Percentiles rank a stretch among this genome's conserved stretches.
These are phyloP conservation scores for Trachelipus rathkii DNA, from an alignment of 1,140 invertebrate genomes.

Conservation along the genomic window DNA sequence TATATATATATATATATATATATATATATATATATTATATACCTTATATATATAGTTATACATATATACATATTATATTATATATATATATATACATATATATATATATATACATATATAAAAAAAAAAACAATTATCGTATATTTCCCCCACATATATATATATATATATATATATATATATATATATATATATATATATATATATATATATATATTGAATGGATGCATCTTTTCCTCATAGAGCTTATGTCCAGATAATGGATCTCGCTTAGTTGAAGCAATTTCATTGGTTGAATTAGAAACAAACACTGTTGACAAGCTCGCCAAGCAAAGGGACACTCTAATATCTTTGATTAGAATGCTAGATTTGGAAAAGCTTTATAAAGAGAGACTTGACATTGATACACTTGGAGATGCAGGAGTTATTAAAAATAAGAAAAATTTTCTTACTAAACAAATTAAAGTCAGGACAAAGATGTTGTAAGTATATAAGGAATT, in stretches of 20 bases:
- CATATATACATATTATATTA: conserved; percentile 4
- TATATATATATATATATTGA: neutral
- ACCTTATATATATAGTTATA: conserved; percentile 50
- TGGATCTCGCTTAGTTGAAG: conserved; percentile 68
- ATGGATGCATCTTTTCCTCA: neutral
- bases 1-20: too few species aligned
- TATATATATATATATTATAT: conserved; percentile 28
- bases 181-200: conserved; percentile 28
- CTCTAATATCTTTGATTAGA: conserved; percentile 71
- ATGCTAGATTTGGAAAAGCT: conserved; percentile 58
- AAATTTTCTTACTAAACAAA: conserved; percentile 90
- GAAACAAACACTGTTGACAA: conserved; percentile 73
- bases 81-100: conserved; percentile 25
- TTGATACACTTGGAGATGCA: conserved; percentile 85
- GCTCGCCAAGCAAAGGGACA: conserved; percentile 57
- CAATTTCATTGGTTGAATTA: conserved; percentile 71
- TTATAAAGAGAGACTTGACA: conserved; percentile 86
- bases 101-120: conserved; percentile 22
- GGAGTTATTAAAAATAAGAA: conserved; percentile 86
- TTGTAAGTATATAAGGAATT: conserved; percentile 70
- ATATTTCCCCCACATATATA: too few species aligned
- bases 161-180: too few species aligned
- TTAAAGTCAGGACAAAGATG: conserved; percentile 95
- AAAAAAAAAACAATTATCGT: conserved; percentile 10
- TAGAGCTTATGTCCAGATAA: conserved; percentile 38